Percentiles rank a stretch among this genome's conserved stretches.
Evolutionary conservation across 2,797 vertebrate species (phyloP).

Genomic region (Caiman crocodilus): DNA sequence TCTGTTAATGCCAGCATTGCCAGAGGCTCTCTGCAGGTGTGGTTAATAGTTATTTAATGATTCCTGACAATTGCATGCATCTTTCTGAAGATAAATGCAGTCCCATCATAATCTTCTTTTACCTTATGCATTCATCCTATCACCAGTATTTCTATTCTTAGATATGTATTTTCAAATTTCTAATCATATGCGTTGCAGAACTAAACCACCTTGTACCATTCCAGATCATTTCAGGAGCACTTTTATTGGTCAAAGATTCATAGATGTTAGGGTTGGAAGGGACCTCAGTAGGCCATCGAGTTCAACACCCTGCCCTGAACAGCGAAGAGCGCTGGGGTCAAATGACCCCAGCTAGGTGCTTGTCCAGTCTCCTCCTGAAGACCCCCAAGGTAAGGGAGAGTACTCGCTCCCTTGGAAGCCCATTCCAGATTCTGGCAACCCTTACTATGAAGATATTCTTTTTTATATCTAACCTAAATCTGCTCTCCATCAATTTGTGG

Average conservation of each 20-base stretch:
- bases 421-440: too few species aligned
- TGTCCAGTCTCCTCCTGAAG: too few species aligned
- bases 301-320: too few species aligned
- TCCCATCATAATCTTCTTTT: conserved; percentile 51
- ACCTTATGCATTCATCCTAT: conserved; percentile 62
- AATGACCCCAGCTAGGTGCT: too few species aligned
- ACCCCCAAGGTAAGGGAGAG: too few species aligned
- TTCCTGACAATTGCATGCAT: conserved; percentile 77
- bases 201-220: neutral
- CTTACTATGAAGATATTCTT: too few species aligned
- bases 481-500: too few species aligned
- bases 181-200: neutral
- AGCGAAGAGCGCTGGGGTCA: too few species aligned
- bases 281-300: too few species aligned
- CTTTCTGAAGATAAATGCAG: conserved; percentile 68
- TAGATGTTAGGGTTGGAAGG: too few species aligned
- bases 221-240: accelerated
- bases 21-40: conserved; percentile 69
- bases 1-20: conserved; percentile 60
- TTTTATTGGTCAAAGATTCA: neutral
- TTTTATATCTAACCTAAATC: too few species aligned
- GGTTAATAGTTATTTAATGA: conserved; percentile 79
- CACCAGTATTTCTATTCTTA: conserved; percentile 45
- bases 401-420: too few species aligned
- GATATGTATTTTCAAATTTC: conserved; percentile 38